Percentiles rank a stretch among this genome's conserved stretches.
phyloP scores from a whole-genome alignment of 2,797 vertebrate genomes.

The Naso thynnoides region DNA sequence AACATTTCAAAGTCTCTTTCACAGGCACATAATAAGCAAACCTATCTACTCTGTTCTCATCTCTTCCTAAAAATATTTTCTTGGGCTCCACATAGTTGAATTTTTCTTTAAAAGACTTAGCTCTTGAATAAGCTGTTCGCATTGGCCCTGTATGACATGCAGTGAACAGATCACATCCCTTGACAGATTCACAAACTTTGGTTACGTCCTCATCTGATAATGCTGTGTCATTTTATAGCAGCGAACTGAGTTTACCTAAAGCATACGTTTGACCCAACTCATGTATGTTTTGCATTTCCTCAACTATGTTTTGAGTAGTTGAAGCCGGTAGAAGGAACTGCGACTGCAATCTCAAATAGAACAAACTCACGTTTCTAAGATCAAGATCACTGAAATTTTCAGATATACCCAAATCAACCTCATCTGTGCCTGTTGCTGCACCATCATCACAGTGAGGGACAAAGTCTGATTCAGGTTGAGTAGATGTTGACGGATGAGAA shows the following conservation, averaged over 20 bases:
- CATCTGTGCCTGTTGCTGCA: neutral
- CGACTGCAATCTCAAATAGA: neutral
- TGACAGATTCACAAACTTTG: neutral
- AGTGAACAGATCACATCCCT: slow-evolving; percentile 8
- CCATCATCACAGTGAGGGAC: neutral
- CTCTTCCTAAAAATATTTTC: slow-evolving; percentile 30
- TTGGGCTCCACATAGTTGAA: slow-evolving; percentile 28
- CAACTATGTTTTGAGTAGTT: neutral
- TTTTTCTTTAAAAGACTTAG: slow-evolving; percentile 14
- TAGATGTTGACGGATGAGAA: too few relatives aligned
- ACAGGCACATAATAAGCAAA: slow-evolving; percentile 34
- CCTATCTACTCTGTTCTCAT: slow-evolving; percentile 4
- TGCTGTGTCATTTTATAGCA: neutral
- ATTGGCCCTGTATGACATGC: slow-evolving; percentile 29
- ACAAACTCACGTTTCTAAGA: neutral
- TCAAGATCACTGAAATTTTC: neutral
- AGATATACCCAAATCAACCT: neutral
- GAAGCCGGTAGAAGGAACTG: neutral
- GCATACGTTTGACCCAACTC: neutral
- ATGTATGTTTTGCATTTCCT: neutral
- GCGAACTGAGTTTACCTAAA: neutral
- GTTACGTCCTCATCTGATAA: slow-evolving; percentile 25
- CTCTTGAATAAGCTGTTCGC: slow-evolving; percentile 6
- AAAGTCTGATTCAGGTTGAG: neutral
- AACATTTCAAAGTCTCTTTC: slow-evolving; percentile 26